Percentiles rank a stretch among this genome's conserved stretches.
phyloP scores from a whole-genome alignment of 2,113 vertebrate species.

The Chelonoidis abingdonii region DNA sequence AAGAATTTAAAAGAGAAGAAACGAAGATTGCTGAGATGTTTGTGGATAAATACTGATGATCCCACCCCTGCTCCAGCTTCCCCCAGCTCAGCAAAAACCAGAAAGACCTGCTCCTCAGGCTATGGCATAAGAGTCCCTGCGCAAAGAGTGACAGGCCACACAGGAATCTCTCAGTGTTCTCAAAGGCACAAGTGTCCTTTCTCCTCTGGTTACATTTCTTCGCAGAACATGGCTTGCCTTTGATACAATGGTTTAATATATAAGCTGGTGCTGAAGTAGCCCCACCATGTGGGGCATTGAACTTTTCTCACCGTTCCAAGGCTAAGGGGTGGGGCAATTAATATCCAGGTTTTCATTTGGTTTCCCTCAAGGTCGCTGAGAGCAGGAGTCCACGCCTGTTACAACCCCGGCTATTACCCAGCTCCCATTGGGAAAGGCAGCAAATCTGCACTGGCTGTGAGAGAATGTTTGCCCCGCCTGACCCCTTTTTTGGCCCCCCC shows the following conservation, averaged over 20 bases:
- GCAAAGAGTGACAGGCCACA: conserved; percentile 59
- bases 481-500: background rate
- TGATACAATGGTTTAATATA: conserved; percentile 56
- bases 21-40: conserved; percentile 11
- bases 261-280: conserved; percentile 25
- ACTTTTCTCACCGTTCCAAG: conserved; percentile 48
- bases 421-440: background rate
- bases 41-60: conserved; percentile 50
- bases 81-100: conserved; percentile 64
- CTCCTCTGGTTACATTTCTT: conserved; percentile 73
- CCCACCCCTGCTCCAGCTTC: conserved; percentile 68
- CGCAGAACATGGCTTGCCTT: conserved; percentile 7
- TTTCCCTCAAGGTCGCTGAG: conserved; percentile 52
- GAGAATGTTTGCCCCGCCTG: background rate
- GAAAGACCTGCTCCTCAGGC: conserved; percentile 72
- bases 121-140: conserved; percentile 33
- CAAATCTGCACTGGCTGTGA: background rate
- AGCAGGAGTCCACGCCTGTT: background rate
- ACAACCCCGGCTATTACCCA: background rate
- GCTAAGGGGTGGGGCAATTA: background rate
- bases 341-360: background rate
- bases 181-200: conserved; percentile 67
- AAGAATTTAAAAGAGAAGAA: conserved; percentile 48
- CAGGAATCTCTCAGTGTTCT: conserved; percentile 64
- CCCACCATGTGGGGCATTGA: background rate